A percentile compares a stretch with the other conserved stretches of the same genome.
phyloP scores from a whole-genome alignment of 2,113 vertebrate species.

The Hyperopisus bebe region DNA sequence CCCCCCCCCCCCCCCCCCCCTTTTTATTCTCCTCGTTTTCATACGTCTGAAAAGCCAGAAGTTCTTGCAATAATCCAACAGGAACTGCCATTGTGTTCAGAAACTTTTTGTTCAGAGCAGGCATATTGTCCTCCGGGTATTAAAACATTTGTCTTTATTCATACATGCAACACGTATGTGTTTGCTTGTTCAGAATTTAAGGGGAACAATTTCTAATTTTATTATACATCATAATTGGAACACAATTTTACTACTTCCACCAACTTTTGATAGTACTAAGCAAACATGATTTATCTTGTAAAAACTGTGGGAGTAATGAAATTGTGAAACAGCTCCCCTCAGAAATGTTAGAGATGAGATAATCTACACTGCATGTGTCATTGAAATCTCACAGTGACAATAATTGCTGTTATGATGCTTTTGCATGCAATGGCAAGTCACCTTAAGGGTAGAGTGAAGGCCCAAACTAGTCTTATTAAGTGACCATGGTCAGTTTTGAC shows the following conservation, averaged over 20 bases:
- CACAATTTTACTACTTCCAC: neutral
- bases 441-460: neutral
- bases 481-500: neutral
- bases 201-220: neutral
- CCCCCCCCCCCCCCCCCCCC: neutral
- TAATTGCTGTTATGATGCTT: neutral
- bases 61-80: neutral
- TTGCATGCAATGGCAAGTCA: neutral
- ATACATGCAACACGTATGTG: neutral
- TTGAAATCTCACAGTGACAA: neutral
- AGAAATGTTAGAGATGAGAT: neutral
- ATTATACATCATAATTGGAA: neutral
- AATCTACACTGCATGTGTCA: neutral
- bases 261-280: neutral
- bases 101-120: neutral
- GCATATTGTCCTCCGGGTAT: neutral
- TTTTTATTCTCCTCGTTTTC: neutral
- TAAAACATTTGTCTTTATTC: neutral
- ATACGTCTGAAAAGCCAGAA: neutral
- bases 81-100: conserved; percentile 2
- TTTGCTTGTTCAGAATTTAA: neutral
- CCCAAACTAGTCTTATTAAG: neutral
- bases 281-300: neutral
- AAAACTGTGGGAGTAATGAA: neutral
- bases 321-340: neutral